Conservation (phyloP, 1,140 invertebrate species). For the Drosophila rufa region DNA sequence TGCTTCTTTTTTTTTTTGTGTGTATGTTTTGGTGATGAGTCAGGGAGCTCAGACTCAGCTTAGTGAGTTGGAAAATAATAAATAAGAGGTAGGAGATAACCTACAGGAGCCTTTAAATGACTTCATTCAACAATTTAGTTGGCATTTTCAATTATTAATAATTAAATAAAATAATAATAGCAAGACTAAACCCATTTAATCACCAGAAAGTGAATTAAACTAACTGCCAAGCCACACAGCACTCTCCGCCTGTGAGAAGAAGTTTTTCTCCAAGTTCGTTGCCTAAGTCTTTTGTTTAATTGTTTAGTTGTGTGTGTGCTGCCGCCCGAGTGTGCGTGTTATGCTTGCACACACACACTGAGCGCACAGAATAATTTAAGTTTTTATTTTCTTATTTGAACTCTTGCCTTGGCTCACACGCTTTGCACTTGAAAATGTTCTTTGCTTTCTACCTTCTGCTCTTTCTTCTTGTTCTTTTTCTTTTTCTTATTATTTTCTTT, state of each 20-base stretch:
- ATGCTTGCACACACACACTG: background rate
- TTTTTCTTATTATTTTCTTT: conserved; percentile 42
- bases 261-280: conserved; percentile 60
- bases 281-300: conserved; percentile 79
- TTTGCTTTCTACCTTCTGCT: conserved; percentile 31
- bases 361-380: conserved; percentile 47
- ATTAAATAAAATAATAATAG: conserved; percentile 8
- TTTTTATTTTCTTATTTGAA: conserved; percentile 56
- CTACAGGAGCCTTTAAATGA: too few relatives aligned
- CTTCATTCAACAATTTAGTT: background rate
- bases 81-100: conserved; percentile 2
- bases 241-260: conserved; percentile 4
- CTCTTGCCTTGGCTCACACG: conserved; percentile 66
- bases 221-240: background rate
- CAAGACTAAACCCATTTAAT: conserved; percentile 13
- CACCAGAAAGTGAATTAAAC: conserved; percentile 30
- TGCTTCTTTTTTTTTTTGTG: conserved; percentile 25
- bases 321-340: background rate
- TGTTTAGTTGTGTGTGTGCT: conserved; percentile 1
- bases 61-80: conserved; percentile 3
- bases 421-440: conserved; percentile 76
- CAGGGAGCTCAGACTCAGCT: conserved; percentile 9
- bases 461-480: background rate
- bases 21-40: conserved; percentile 24
- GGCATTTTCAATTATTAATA: conserved; percentile 8